Percentiles rank a stretch among this genome's conserved stretches.
Conservation (phyloP, 2,888 invertebrate species). For the Caenorhabditis becei region DNA sequence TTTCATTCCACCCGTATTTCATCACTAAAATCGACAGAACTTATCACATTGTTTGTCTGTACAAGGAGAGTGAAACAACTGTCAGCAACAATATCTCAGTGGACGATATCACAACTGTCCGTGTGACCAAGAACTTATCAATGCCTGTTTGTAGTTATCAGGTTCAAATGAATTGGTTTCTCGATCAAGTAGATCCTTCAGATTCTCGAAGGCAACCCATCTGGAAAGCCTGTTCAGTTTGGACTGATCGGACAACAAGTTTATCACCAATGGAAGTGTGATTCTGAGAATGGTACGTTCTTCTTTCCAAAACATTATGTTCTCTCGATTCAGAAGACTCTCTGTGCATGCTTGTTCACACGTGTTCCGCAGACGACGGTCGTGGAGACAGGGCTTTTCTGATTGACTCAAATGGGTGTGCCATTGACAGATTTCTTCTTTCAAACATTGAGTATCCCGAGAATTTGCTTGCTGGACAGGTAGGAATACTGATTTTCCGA, state of each 20-base stretch:
- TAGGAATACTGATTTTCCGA: too few species aligned
- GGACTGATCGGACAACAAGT: conserved; percentile 40
- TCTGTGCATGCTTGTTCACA: conserved; percentile 44
- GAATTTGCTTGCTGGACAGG: conserved; percentile 74
- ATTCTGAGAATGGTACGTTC: not conserved
- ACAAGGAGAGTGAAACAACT: conserved; percentile 18
- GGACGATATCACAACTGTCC: conserved; percentile 12
- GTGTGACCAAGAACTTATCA: not conserved
- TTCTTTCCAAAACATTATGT: too few species aligned
- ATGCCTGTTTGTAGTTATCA: conserved; percentile 44
- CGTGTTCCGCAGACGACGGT: conserved; percentile 42
- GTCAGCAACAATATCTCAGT: conserved; percentile 18
- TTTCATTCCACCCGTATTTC: conserved; percentile 42
- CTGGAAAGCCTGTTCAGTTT: conserved; percentile 11
- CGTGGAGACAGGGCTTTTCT: conserved; percentile 19
- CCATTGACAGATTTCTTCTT: conserved; percentile 74
- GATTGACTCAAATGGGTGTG: conserved; percentile 65
- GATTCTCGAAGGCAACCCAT: conserved; percentile 36
- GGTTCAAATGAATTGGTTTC: conserved; percentile 1
- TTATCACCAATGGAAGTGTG: conserved; percentile 41
- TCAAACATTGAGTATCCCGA: conserved; percentile 74
- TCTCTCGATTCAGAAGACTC: conserved; percentile 31
- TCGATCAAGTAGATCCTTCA: not conserved
- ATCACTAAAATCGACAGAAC: conserved; percentile 41
- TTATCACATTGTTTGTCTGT: conserved; percentile 30